Base-by-base conservation (phyloP, 2,797 vertebrate species). In the Parauchenoglanis punctatus region DNA sequence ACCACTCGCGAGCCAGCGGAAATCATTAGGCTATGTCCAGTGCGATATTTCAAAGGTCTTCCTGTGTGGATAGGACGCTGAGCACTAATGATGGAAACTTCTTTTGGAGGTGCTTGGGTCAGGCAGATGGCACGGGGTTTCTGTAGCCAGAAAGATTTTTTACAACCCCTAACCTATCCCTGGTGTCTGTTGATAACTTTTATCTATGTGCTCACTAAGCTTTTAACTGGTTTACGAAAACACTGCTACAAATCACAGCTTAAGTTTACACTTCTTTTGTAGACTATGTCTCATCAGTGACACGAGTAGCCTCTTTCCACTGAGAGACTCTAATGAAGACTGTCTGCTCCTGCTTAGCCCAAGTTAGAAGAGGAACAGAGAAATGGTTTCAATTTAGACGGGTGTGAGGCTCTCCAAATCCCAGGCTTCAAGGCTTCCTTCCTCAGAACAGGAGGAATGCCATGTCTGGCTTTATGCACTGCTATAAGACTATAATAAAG, bases 331-430 rank as follows among this genome's bases (percentile, higher is more conserved):
- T 87, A 95, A 95, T 93, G 91, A 92, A 95, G 91, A 92, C 92
- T 91, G 93, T 92, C 95, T 95, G 94, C 86, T 87, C 82, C 85
- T 90, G 92, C 93, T 94, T 95, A 95, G 89, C 86, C 92, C 84
- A 86, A 88, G 93, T 92, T 91, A 92, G 92, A 88, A 92, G 87
- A 93, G 83, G 88, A 94, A 91, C 86, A 86, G 85, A 92, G 90
- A 93, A 94, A 93, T 88, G 93, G 93, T 95, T 95, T 95, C 92
- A 95, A 94, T 94, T 92, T 91, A 84, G 88, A 92, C 91, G 91
- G 86, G 93, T 91, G 93, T 92, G 91, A 91, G 91, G 90, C 92
- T 93, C 93, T 86, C 89, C 88, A 93, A 92, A 91, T 94, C 90
- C 92, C 93, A 87, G 91, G 92, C 86, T 92, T 91, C 90, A 87